Conservation (phyloP, 1,140 invertebrate species). For the Odontomachus brunneus region DNA sequence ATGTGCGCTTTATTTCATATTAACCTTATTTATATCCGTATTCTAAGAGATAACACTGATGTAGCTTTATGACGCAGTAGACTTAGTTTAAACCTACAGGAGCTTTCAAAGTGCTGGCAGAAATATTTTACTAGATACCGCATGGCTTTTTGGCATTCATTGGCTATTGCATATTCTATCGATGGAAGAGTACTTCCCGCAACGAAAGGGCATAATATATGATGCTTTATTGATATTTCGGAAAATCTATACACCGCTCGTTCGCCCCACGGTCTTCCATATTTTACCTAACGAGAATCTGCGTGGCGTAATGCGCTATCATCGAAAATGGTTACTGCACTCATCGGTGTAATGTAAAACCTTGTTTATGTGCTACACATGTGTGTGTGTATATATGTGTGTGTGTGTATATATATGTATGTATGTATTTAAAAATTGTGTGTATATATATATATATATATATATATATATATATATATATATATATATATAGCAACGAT, state of each 20-base stretch:
- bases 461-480: too few relatives aligned
- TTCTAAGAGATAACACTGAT: slow-evolving; percentile 5
- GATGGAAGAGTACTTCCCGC: slow-evolving; percentile 47
- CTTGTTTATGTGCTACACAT: not conserved
- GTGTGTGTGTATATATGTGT: too few relatives aligned
- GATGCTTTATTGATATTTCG: slow-evolving; percentile 52
- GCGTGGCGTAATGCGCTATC: slow-evolving; percentile 41
- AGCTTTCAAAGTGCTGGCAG: slow-evolving; percentile 17
- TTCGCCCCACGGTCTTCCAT: slow-evolving; percentile 52
- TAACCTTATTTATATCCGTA: not conserved
- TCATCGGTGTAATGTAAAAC: slow-evolving; percentile 51
- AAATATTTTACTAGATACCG: slow-evolving; percentile 48
- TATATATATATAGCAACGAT: slow-evolving; percentile 21
- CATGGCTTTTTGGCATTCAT: slow-evolving; percentile 54
- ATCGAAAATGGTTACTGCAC: slow-evolving; percentile 55
- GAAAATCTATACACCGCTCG: slow-evolving; percentile 52
- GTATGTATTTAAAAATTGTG: too few relatives aligned
- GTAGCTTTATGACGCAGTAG: not conserved
- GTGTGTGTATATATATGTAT: too few relatives aligned
- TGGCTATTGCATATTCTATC: slow-evolving; percentile 56
- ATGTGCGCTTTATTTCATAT: not conserved
- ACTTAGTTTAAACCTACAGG: slow-evolving; percentile 30
- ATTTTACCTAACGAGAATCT: slow-evolving; percentile 50
- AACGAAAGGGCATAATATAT: slow-evolving; percentile 61
- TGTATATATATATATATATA: too few relatives aligned